phyloP scores from a whole-genome alignment of 1,140 invertebrate species.

The Sinella curviseta region DNA sequence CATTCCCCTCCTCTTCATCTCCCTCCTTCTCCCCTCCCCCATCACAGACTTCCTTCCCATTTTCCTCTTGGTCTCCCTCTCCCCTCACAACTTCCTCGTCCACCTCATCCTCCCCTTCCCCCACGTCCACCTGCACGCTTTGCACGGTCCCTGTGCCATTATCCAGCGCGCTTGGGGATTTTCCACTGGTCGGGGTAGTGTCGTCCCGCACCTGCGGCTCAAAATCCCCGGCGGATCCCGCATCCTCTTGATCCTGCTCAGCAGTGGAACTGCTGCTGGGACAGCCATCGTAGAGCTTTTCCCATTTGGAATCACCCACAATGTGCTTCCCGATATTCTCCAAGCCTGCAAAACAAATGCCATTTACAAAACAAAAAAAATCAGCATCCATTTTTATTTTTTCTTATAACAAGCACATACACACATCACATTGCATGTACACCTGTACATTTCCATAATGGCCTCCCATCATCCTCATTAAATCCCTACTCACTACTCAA shows the following conservation, averaged over 20 bases:
- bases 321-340: constrained; percentile 47
- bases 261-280: not conserved
- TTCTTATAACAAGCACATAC: not conserved
- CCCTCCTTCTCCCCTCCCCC: not conserved
- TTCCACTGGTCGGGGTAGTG: not conserved
- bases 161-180: not conserved
- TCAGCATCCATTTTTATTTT: not conserved
- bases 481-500: too few relatives aligned
- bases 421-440: not conserved
- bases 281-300: constrained; percentile 26
- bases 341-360: constrained; percentile 44
- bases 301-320: constrained; percentile 48
- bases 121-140: not conserved
- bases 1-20: not conserved
- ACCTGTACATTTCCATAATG: too few relatives aligned
- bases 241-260: not conserved
- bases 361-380: constrained; percentile 19
- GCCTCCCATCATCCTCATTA: too few relatives aligned
- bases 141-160: not conserved
- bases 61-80: not conserved
- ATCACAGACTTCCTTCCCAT: not conserved
- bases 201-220: not conserved
- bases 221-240: not conserved
- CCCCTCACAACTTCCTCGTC: constrained; percentile 39
- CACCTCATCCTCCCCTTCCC: constrained; percentile 31